These are phyloP conservation scores for Ophion slaviceki DNA, from an alignment of 2,888 invertebrate species.

Conservation along the genomic window DNA sequence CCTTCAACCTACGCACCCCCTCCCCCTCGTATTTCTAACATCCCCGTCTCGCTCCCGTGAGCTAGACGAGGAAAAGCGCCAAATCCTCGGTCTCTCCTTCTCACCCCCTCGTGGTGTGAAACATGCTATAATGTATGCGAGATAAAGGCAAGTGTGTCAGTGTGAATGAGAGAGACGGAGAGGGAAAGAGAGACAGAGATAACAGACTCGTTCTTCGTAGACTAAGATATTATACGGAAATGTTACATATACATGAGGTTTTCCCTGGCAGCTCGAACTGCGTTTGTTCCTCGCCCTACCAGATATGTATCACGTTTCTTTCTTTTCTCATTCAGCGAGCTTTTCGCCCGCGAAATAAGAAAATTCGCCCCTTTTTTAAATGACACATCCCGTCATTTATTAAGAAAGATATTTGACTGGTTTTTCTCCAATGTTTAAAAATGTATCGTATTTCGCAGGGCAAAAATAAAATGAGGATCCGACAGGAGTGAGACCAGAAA, in stretches of 20 bases:
- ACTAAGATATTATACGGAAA: conserved; percentile 83
- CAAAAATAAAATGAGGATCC: not conserved
- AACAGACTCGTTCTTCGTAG: conserved; percentile 78
- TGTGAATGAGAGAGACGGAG: conserved; percentile 64
- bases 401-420: not conserved
- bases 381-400: not conserved
- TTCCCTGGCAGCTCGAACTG: conserved; percentile 27
- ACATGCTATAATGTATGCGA: conserved; percentile 82
- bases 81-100: conserved; percentile 56
- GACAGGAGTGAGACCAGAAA: not conserved
- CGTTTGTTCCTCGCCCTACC: conserved; percentile 17
- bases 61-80: conserved; percentile 51
- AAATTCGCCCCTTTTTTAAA: not conserved
- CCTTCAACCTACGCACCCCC: conserved; percentile 52
- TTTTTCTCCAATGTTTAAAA: not conserved
- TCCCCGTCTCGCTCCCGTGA: conserved; percentile 42
- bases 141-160: conserved; percentile 79
- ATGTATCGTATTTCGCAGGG: not conserved
- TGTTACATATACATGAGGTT: conserved; percentile 74
- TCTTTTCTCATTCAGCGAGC: not conserved
- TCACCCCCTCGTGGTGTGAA: conserved; percentile 68
- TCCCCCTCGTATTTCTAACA: conserved; percentile 39
- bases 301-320: not conserved
- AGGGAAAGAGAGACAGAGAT: conserved; percentile 68
- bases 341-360: not conserved